Evolutionary conservation across 2,888 invertebrate species (phyloP), one percentile per base, ranked within the genome.

Genomic region (Apodemia duryi): DNA sequence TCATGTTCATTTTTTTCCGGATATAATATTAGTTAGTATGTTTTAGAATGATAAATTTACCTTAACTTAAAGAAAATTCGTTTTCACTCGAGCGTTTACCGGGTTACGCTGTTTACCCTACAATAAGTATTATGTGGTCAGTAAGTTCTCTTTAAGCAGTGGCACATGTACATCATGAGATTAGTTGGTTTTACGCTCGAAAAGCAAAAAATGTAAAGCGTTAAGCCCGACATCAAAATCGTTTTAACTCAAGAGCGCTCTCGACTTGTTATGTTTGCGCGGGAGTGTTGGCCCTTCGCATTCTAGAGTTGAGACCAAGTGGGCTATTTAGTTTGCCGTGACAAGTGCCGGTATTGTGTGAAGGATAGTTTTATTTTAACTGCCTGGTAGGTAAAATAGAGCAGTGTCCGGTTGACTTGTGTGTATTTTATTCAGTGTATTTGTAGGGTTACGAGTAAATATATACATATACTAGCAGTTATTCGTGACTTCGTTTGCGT

Each of bases 171-270:
- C 68, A 73, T 74, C 67, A 72, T 71, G 10, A 67, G 73, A 71
- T 73, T 71, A 71, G 71, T 73, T 71, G 69, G 69, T 69, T 72
- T 71, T 70, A 69, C 70, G 70, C 66, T 75, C 69, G 71, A 74
- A 73, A 70, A 70, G 75, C 74, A 77, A 78, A 78, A 75, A 77
- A 75, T 68, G 69, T 70, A 68, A 64, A 69, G 74, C 72, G 71
- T 71, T 67, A 69, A 70, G 72, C 32, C 65, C 74, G 77, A 90
- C 89, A 88, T 82, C 77, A 80, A 81, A 89, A 87, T 83, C 82
- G 85, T 90, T 90, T 90, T 89, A 89, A 83, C 77, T 78, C 75
- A 73, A 85, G 86, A 75, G 83, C 70, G 72, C 76, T 75, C 79
- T 77, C 71, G 69, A 74, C 67, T 38, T 38, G 38, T 38, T 38